Evolutionary conservation across 2,888 invertebrate genomes (phyloP), one percentile per base, ranked within the genome.

Genomic region (Ligdia adustata): DNA sequence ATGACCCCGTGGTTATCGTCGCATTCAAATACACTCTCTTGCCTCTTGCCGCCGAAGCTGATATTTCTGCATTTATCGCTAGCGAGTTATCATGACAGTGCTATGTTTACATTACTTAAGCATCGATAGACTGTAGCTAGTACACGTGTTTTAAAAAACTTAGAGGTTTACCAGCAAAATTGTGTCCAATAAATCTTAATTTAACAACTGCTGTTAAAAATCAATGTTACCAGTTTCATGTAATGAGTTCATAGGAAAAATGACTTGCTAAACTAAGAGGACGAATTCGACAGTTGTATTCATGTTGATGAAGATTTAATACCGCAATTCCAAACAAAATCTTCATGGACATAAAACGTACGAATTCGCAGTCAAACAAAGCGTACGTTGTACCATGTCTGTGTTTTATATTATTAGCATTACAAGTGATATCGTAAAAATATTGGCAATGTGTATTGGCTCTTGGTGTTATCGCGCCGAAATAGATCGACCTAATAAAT

Each of bases 401-500:
- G 24, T 0, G 2, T 15, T 0, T 48, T 40, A 63, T 57, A 60
- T 49, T 57, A 64, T 58, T 54, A 53, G 47, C 55, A 64, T 55
- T 57, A 41, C 46, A 16, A 49, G 55, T 64, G 58, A 58, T 67
- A 68, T 65, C 56, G 64, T 61, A 68, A 44, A 76, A 76, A 71
- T 75, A 78, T 77, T 78, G 77, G 80, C 81, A 78, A 69, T 70
- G 71, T 12, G 16, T 37, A 37, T 27, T 37, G 37, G 37, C 59
- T 64, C 62, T 59, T 22, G 45, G 62, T 69, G 69, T 77, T 78
- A 78, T 75, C 64, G 64, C 53, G 70, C 76, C 55, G 65, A 79
- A 85, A 85, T 84, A 85, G 85, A 77, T 73, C 79, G 82, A 82
- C 83, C 82, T 75, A 82, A 83, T 85, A 83, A 82, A 83, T 76